phyloP scores from a whole-genome alignment of 2,797 vertebrate genomes.

The Capromys pilorides region DNA sequence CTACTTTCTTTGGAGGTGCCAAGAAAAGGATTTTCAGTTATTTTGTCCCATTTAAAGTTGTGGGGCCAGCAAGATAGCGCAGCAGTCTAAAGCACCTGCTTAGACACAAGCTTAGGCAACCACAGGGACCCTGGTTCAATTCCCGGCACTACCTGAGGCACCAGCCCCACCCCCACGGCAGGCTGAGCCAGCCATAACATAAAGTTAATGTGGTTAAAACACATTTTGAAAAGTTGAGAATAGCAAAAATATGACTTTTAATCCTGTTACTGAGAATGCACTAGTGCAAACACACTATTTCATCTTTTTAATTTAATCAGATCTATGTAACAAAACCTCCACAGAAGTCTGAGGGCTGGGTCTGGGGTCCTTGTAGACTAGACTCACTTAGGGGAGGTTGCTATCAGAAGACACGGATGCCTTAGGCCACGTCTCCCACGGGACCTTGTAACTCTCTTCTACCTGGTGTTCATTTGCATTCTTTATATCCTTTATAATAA shows the following conservation, averaged over 20 bases:
- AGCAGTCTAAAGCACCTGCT: no score
- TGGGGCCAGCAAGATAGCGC: no score
- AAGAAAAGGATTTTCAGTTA: slow-evolving; percentile 57
- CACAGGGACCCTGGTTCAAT: no score
- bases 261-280: slow-evolving; percentile 18
- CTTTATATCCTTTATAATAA: not conserved
- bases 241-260: slow-evolving; percentile 1
- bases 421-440: not conserved
- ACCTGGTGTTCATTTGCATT: not conserved
- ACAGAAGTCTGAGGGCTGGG: not conserved
- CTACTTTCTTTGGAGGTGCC: not conserved
- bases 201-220: not conserved
- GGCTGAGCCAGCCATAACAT: no score
- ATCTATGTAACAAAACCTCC: not conserved
- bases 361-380: not conserved
- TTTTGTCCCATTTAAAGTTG: slow-evolving; percentile 12
- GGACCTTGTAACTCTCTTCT: not conserved
- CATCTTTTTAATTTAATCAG: not conserved
- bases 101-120: no score
- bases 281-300: not conserved
- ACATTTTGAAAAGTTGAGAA: slow-evolving; percentile 31
- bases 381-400: not conserved
- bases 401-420: not conserved
- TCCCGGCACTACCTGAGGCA: no score
- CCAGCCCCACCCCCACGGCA: no score